These are phyloP conservation scores for Tribolium castaneum DNA, from an alignment of 1,140 invertebrate species.

Conservation along the genomic window DNA sequence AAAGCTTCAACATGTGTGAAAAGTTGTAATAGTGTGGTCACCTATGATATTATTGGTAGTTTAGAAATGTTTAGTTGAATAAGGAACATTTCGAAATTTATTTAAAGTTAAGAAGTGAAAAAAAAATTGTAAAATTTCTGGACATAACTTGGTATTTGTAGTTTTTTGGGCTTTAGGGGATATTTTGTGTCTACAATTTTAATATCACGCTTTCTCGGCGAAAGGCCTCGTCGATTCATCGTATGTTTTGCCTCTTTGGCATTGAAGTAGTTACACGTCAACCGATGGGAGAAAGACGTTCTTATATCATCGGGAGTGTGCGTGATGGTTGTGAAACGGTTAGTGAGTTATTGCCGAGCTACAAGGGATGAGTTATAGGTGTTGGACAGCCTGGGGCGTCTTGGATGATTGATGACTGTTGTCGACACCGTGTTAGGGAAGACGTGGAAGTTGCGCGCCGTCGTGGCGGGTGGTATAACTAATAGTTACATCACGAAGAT, in stretches of 20 bases:
- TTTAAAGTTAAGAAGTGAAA: too few relatives aligned
- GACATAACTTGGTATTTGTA: too few relatives aligned
- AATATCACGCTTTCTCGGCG: too few relatives aligned
- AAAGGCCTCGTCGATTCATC: too few relatives aligned
- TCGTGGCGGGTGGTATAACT: conserved; percentile 58
- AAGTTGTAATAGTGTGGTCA: too few relatives aligned
- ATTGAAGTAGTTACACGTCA: conserved; percentile 31
- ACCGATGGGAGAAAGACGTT: conserved; percentile 33
- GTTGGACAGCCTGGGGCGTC: conserved; percentile 50
- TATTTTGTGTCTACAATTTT: too few relatives aligned
- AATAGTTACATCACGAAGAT: conserved; percentile 58
- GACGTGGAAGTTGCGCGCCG: conserved; percentile 56
- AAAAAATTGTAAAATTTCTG: too few relatives aligned
- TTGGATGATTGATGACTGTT: conserved; percentile 62
- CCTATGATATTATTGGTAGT: too few relatives aligned
- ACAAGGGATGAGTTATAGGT: conserved; percentile 48
- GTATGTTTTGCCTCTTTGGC: background rate
- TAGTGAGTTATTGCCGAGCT: conserved; percentile 38
- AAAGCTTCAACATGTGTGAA: too few relatives aligned
- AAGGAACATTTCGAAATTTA: too few relatives aligned
- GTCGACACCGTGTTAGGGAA: conserved; percentile 62
- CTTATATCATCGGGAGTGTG: conserved; percentile 31
- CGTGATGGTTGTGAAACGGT: conserved; percentile 38
- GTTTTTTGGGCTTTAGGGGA: too few relatives aligned
- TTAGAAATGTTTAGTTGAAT: too few relatives aligned